Base-by-base conservation (phyloP, 2,113 vertebrate species). In the Tricholaema leucomelas region DNA sequence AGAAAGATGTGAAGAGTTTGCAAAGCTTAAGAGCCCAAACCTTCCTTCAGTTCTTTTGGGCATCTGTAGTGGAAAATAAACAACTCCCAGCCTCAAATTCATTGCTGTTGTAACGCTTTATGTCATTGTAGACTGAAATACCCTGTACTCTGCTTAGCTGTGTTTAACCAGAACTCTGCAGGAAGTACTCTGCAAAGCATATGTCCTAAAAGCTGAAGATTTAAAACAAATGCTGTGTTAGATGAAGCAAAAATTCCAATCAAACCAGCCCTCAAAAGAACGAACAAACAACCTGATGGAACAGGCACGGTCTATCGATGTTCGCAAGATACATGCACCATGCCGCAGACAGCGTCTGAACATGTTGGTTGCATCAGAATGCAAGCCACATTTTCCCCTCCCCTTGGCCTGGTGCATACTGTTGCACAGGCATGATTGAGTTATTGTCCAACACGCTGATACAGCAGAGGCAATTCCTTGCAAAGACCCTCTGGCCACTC, bases 391-490 rank as follows among this genome's bases (percentile, higher is more conserved):
- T 70, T 64, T 59, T 65, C 31, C 23, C 18, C 36, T 52, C n/a
- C 38, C 46, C 60, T 67, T 71, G 55, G 64, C 64, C 35, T n/a
- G 24, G 8, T 15, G 44, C 46, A 20, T 24, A 10, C 46, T 54
- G 70, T 79, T 84, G 54, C 50, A 61, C 59, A 72, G 90, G 80
- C 44, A 12, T 20, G 38, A 88, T 2, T 36, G 93, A 91, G 70
- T 69, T 92, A 87, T 78, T 55, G 36, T 69, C 90, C 81, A 66
- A 66, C 89, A 46, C 16, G 79, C 86, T 93, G 90, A 50, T 83
- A 27, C 0, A 28, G 82, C 78, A 76, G 25, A 69, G 71, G 83
- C 46, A 82, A 92, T 74, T 87, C 85, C 80, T 74, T 6, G 33
- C 61, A 56, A 61, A 88, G 42, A 52, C 76, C 90, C 58, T 87